Conservation (phyloP, 1,140 invertebrate genomes). For the Drosophila oshimai region DNA sequence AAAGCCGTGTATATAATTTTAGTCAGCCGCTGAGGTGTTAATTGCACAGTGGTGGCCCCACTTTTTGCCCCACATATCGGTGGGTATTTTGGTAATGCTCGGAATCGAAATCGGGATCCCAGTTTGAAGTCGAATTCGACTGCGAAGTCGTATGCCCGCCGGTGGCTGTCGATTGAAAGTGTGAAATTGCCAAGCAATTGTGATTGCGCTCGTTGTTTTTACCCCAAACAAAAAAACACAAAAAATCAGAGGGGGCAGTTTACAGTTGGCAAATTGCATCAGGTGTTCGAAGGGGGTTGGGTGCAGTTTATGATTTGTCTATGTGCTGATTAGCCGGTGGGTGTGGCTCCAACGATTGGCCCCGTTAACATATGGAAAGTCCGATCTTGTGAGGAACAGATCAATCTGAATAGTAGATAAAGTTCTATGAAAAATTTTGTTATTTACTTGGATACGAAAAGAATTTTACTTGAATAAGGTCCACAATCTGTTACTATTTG, state of each 20-base stretch:
- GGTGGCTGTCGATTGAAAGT: slow-evolving; percentile 69
- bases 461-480: neutral
- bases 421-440: neutral
- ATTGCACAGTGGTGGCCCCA: slow-evolving; percentile 71
- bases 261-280: slow-evolving; percentile 72
- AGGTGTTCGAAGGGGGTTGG: slow-evolving; percentile 48
- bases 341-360: slow-evolving; percentile 66
- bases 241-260: slow-evolving; percentile 21
- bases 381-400: neutral
- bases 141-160: slow-evolving; percentile 38
- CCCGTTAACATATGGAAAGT: slow-evolving; percentile 44
- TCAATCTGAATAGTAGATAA: slow-evolving; percentile 9
- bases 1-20: slow-evolving; percentile 60
- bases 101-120: too few species aligned
- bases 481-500: neutral
- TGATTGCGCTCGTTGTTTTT: slow-evolving; percentile 59
- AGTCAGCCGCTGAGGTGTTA: slow-evolving; percentile 69
- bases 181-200: slow-evolving; percentile 79
- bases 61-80: slow-evolving; percentile 5
- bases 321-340: slow-evolving; percentile 65
- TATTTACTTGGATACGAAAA: neutral
- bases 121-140: neutral
- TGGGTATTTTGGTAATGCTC: slow-evolving; percentile 36
- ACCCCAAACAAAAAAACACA: slow-evolving; percentile 4
- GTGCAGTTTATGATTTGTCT: slow-evolving; percentile 69